Base-by-base conservation (phyloP, 2,888 invertebrate genomes). In the Perizoma flavofasciatum region DNA sequence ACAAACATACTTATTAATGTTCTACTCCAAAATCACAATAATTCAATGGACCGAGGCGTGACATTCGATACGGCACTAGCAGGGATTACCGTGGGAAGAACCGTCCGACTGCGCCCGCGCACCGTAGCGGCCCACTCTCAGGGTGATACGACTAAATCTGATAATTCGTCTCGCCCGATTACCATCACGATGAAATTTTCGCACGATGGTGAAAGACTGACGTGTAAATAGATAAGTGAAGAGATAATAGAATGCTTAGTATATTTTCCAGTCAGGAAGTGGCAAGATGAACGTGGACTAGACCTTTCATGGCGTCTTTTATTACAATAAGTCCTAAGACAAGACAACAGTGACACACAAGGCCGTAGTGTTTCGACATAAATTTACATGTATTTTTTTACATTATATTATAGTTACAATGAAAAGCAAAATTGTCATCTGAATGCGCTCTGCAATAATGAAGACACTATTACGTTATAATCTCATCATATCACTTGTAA, bases 11-110 rank as follows among this genome's bases (percentile, higher is more conserved):
- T 48, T 45, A 59, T 59, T 54, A 34, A 55, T 45, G 37, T 41
- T 57, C 49, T 55, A 37, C 37, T 37, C 43, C 37, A 8, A 51
- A 58, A 49, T 56, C 53, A 63, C 53, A 55, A 32, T 49, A 50
- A 53, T 54, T 58, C 63, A 64, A 59, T 68, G 72, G 72, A 72
- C 75, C 51, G 51, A 52, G 82, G 83, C 81, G 83, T 81, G 86
- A 83, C 76, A 88, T 84, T 82, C 65, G 86, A 88, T 83, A 83
- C 81, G 79, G 78, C 68, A 67, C 70, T 73, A 75, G 76, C 69
- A 74, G 77, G 76, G 53, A 55, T 55, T 49, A 57, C 40, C 62
- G 62, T 62, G 60, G 53, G 58, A 56, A 63, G 49, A 47, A 22
- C 10, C 65, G 51, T 9, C 8, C 33, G 61, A 66, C 55, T 69